phyloP scores from a whole-genome alignment of 92 coral and sea anemone genomes.

The Plumapathes pennacea region DNA sequence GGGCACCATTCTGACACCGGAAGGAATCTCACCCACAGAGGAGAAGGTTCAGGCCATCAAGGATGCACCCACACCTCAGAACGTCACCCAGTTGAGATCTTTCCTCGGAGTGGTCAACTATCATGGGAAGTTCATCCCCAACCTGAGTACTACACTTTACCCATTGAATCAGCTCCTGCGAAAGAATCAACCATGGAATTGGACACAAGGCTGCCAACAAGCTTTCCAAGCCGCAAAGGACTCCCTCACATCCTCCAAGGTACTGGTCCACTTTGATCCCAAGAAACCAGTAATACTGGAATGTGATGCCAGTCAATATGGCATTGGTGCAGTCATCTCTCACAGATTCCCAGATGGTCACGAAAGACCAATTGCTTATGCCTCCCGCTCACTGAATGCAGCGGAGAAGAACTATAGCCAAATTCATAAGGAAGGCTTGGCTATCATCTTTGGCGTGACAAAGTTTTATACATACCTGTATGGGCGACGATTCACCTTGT shows the following conservation, averaged over 20 bases:
- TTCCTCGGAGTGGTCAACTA: slow-evolving; percentile 58
- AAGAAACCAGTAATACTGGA: slow-evolving; percentile 40
- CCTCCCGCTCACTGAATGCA: slow-evolving; percentile 45
- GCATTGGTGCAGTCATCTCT: slow-evolving; percentile 40
- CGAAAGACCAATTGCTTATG: slow-evolving; percentile 43
- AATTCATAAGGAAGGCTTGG: slow-evolving; percentile 59
- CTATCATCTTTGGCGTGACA: slow-evolving; percentile 54
- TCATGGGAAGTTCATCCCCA: slow-evolving; percentile 56
- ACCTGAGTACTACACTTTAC: slow-evolving; percentile 45
- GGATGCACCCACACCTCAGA: slow-evolving; percentile 53
- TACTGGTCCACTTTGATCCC: slow-evolving; percentile 51
- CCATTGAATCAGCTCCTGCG: slow-evolving; percentile 51
- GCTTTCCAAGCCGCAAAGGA: slow-evolving; percentile 40
- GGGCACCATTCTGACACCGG: slow-evolving; percentile 47
- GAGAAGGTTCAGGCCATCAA: slow-evolving; percentile 63
- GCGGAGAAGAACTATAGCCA: slow-evolving; percentile 62
- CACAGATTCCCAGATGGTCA: slow-evolving; percentile 41
- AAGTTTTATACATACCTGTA: slow-evolving; percentile 52
- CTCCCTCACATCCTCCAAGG: slow-evolving; percentile 26
- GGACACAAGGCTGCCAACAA: slow-evolving; percentile 25
- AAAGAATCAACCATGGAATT: slow-evolving; percentile 21
- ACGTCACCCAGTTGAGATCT: slow-evolving; percentile 32
- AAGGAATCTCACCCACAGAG: slow-evolving; percentile 46
- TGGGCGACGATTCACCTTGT: slow-evolving; percentile 39
- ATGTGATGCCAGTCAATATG: slow-evolving; percentile 50